These are phyloP conservation scores for Megalopta genalis DNA, from an alignment of 1,140 invertebrate genomes.

Conservation along the genomic window DNA sequence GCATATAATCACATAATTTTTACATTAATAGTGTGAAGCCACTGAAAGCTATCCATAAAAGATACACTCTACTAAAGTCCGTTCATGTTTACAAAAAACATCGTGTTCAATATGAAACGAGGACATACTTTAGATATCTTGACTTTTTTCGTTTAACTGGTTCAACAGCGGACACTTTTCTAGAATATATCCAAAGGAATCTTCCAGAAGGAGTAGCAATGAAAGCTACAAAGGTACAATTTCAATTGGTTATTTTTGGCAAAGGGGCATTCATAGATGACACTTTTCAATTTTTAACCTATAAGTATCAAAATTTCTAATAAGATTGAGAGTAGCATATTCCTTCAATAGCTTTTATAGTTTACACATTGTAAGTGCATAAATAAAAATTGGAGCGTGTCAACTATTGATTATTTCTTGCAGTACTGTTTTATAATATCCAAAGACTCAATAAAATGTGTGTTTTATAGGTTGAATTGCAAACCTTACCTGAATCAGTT, in stretches of 20 bases:
- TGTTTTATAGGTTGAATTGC: constrained; percentile 81
- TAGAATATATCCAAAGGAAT: constrained; percentile 98
- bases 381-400: no score
- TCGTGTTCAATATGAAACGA: constrained; percentile 96
- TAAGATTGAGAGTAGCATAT: no score
- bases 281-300: no score
- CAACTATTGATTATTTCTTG: background rate
- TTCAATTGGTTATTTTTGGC: constrained; percentile 36
- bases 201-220: constrained; percentile 97
- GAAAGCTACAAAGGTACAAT: constrained; percentile 91
- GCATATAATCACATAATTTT: background rate
- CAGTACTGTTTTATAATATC: constrained; percentile 17
- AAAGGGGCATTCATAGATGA: no score
- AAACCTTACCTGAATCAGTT: constrained; percentile 63
- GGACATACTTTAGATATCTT: constrained; percentile 94
- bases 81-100: constrained; percentile 97
- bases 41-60: constrained; percentile 86
- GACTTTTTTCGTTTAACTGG: constrained; percentile 93
- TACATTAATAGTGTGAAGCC: constrained; percentile 84
- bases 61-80: constrained; percentile 91
- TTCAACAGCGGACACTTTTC: constrained; percentile 95
- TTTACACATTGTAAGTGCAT: no score
- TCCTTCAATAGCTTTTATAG: no score
- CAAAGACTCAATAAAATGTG: constrained; percentile 18
- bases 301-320: no score